phyloP scores from a whole-genome alignment of 2,113 vertebrate genomes.

The Rhinogobius similis region DNA sequence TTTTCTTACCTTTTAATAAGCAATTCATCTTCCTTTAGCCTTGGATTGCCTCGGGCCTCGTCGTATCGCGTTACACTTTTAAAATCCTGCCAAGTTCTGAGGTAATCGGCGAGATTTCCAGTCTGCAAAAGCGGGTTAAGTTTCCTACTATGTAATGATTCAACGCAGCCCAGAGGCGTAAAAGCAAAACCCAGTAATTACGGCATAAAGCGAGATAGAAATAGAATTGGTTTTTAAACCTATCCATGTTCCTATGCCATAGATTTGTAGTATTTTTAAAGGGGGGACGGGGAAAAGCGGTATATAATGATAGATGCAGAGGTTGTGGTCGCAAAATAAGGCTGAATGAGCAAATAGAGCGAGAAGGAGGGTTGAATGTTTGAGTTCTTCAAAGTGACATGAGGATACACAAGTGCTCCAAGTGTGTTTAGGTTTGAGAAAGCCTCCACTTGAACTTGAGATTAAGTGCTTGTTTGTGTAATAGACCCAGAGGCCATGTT shows the following conservation, averaged over 20 bases:
- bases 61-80: slow-evolving; percentile 33
- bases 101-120: slow-evolving; percentile 12
- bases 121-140: slow-evolving; percentile 24
- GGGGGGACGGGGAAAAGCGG: slow-evolving; percentile 15
- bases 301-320: slow-evolving; percentile 47
- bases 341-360: slow-evolving; percentile 55
- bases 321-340: slow-evolving; percentile 46
- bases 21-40: slow-evolving; percentile 22
- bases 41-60: slow-evolving; percentile 28
- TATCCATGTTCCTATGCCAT: slow-evolving; percentile 22
- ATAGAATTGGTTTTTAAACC: slow-evolving; percentile 60
- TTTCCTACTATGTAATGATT: slow-evolving; percentile 33
- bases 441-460: neutral
- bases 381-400: neutral
- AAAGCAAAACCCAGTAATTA: slow-evolving; percentile 65
- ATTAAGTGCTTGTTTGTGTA: neutral
- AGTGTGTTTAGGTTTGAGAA: slow-evolving; percentile 16
- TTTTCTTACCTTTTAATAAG: slow-evolving; percentile 5
- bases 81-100: slow-evolving; percentile 32
- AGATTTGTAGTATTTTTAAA: slow-evolving; percentile 22
- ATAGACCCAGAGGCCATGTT: neutral
- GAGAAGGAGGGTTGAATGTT: neutral
- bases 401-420: neutral
- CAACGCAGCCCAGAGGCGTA: slow-evolving; percentile 35
- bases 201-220: slow-evolving; percentile 56